Evolutionary conservation across 2,888 invertebrate species (phyloP), one percentile per base, ranked within the genome.

Genomic region (Mythimna ferrago): DNA sequence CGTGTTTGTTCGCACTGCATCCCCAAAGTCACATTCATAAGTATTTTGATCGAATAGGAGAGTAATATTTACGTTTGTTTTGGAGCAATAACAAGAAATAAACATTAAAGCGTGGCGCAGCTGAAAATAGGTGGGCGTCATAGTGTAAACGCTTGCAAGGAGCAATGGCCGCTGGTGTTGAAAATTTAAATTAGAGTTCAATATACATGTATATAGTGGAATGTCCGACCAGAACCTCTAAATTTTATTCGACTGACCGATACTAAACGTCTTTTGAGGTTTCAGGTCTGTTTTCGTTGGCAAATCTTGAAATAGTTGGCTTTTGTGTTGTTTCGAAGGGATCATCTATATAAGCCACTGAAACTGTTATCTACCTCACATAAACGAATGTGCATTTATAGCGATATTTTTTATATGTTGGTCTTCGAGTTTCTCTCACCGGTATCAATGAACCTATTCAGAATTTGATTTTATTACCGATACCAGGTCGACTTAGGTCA

Each of bases 91-190:
- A 89, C 88, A 91, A 90, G 89, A 87, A 92, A 90, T 91, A 88
- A 88, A 89, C 85, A 89, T 90, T 89, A 90, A 86, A 90, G 91
- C 92, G 90, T 93, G 93, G 92, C 89, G 81, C 79, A 82, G 87
- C 91, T 91, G 89, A 93, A 94, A 94, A 94, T 94, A 94, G 93
- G 94, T 94, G 93, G 93, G 94, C 91, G 94, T 92, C 87, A 89
- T 91, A 90, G 88, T 89, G 89, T 90, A 89, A 91, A 92, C 90
- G 88, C 86, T 87, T 86, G 87, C 83, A 77, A 81, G 88, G 94
- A 92, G 91, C 94, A 92, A 91, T 89, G 94, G 88, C 93, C 93
- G 90, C 67, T 64, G 68, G 79, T 77, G 85, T 88, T 89, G 87
- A 89, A 91, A 89, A 90, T 89, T 89, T 82, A 88, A 88, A 86